Base-by-base conservation (phyloP, 1,140 invertebrate species). In the Chrysomallon squamiferum region DNA sequence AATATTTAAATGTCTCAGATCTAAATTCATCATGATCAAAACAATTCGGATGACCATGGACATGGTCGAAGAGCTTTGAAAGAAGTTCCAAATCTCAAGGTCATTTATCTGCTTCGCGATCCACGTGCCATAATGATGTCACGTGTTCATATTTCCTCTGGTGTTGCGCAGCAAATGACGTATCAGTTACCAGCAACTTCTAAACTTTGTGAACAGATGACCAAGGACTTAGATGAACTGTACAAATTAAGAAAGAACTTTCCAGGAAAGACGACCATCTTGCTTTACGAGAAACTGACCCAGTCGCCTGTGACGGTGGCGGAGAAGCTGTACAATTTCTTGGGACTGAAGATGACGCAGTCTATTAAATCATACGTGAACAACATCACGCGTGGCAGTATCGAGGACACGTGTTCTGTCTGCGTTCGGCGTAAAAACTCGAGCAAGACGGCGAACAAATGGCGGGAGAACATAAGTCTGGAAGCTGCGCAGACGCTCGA, bases 291-390 rank as follows among this genome's bases (percentile, higher is more conserved):
- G 11, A 54, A 54, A 7, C 4, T 69, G 3, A 60, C 52, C 22
- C 25, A 22, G 20, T 27, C 58, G 22, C 66, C 71, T 2, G 13
- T 63, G 1, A 22, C 1, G 5, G 38, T 59, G 30, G 56, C 71
- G 6, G 9, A 20, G 15, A 35, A 59, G 27, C 30, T 72, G 18
- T 69, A 66, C 32, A n/a, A 57, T 5, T 73, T 73, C 45, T 6
- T 69, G 1, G 60, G 56, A 13, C 25, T 69, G 1, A 18, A 56
- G 2, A n/a, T 65, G 0, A 41, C 54, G 0, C 15, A 20, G 11
- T 13, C n/a, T 6, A 52, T 70, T 13, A 45, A 57, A 9, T 22
- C 33, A 1, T 54, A 56, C 27, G 32, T 73, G 11, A 41, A 30
- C 33, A 63, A 69, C 43, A 65, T 58, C 2, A 73, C 68, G 0